Evolutionary conservation across 2,113 vertebrate genomes (phyloP), one percentile per base, ranked within the genome.

Genomic region (Blennius ocellaris): DNA sequence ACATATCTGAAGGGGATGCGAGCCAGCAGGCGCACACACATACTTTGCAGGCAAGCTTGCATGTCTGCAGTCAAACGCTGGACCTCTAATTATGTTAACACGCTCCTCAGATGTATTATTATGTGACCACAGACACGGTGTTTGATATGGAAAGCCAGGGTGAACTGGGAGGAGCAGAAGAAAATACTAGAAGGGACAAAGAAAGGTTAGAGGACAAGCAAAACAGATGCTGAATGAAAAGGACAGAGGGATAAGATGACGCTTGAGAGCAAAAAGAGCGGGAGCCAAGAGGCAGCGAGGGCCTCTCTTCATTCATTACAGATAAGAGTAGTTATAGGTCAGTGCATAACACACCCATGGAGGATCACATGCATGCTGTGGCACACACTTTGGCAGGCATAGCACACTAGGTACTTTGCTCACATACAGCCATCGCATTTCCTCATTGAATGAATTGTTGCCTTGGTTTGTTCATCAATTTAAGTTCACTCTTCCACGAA

Each of bases 321-420:
- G 64, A 85, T 83, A 67, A 76, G 73, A 82, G 59, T 68, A 69
- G 56, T 74, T 80, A 76, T 81, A 77, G 57, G 89, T 86, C 81
- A 84, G 66, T 36, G 37, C 40, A 53, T 73, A 59, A 71, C 61
- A 38, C 60, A 61, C 37, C 55, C n/a, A 11, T 21, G 65, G 40
- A 47, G 56, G 56, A 63, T 44, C 11, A 12, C 16, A 30, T 68
- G 75, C 6, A 36, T 67, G 75, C 21, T 53, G 64, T 45, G 36
- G 36, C 43, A 63, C 14, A 57, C 16, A 52, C 56, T 56, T 30
- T 52, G 21, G 43, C 37, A 68, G 45, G 47, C 67, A 37, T 58
- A 64, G 36, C 54, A 60, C 54, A 56, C 69, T 3, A n/a, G 5
- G 47, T 38, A 30, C 36, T 39, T 47, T 16, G 17, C 60, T 64